A percentile compares a stretch with the other conserved stretches of the same genome.
These are phyloP conservation scores for Periparus ater DNA, from an alignment of 2,797 vertebrate species.

Conservation along the genomic window DNA sequence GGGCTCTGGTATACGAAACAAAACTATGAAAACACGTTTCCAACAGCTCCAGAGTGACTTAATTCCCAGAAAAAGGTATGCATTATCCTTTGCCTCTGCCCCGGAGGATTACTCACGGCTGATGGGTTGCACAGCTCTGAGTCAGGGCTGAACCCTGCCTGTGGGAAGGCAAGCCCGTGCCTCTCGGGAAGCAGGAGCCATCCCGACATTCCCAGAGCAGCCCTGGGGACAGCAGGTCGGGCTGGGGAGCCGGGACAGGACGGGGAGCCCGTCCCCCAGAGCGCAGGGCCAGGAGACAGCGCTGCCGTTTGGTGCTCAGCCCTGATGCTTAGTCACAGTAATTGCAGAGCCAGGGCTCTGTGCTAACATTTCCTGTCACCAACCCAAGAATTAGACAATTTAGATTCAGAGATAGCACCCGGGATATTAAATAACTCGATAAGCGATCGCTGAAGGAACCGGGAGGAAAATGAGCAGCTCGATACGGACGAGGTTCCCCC, in stretches of 20 bases:
- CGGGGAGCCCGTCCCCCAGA: not conserved
- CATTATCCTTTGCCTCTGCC: not conserved
- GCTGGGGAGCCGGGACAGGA: not conserved
- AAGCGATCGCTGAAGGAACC: not conserved
- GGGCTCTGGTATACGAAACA: not conserved
- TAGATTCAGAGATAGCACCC: constrained; percentile 25
- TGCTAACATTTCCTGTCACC: constrained; percentile 56
- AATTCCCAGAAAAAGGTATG: not conserved
- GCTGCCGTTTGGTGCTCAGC: not conserved
- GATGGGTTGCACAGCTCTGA: not conserved
- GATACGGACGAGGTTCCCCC: not conserved
- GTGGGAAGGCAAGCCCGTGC: not conserved
- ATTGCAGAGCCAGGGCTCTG: constrained; percentile 2
- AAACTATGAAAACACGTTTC: not conserved
- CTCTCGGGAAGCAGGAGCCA: not conserved
- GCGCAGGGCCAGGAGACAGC: fast-evolving
- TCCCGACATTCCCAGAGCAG: not conserved
- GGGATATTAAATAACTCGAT: not conserved
- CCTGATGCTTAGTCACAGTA: not conserved
- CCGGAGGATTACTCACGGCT: not conserved
- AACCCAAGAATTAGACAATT: constrained; percentile 59
- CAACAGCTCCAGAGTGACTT: not conserved
- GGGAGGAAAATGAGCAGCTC: not conserved
- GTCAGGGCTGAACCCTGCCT: not conserved
- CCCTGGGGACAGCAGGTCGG: not conserved